Conservation (phyloP, 2,888 invertebrate genomes). For the Pecten maximus region DNA sequence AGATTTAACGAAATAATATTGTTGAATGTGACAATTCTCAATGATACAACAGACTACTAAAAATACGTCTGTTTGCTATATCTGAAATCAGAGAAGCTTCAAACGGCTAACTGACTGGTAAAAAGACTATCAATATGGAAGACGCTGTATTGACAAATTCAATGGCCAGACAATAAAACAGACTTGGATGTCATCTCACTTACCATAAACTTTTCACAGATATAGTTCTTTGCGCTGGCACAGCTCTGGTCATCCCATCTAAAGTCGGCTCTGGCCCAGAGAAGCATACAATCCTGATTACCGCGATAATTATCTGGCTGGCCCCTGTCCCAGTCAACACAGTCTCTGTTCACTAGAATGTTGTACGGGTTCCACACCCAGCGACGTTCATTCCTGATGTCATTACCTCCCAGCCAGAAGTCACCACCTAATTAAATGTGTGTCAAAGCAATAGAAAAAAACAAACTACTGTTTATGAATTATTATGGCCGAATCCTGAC, state of each 20-base stretch:
- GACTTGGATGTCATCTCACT: background rate
- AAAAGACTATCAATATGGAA: too few relatives aligned
- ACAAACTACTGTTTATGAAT: too few relatives aligned
- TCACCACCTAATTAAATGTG: background rate
- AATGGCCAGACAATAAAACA: too few relatives aligned
- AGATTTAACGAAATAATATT: too few relatives aligned
- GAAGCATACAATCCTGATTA: background rate
- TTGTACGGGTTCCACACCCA: background rate
- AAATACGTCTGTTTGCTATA: too few relatives aligned
- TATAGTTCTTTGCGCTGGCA: background rate
- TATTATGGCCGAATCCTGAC: too few relatives aligned
- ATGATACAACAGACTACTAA: too few relatives aligned
- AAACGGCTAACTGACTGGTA: too few relatives aligned
- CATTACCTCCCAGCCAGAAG: background rate
- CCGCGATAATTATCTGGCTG: background rate
- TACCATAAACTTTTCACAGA: background rate
- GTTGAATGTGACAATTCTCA: too few relatives aligned
- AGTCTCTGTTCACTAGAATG: background rate
- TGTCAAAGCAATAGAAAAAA: too few relatives aligned
- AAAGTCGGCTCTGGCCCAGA: background rate
- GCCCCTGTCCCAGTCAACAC: background rate
- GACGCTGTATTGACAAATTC: too few relatives aligned
- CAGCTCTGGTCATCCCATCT: background rate
- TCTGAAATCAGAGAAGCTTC: too few relatives aligned
- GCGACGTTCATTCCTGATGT: background rate